phyloP scores from a whole-genome alignment of 2,113 vertebrate species.

The Saguinus imperator region DNA sequence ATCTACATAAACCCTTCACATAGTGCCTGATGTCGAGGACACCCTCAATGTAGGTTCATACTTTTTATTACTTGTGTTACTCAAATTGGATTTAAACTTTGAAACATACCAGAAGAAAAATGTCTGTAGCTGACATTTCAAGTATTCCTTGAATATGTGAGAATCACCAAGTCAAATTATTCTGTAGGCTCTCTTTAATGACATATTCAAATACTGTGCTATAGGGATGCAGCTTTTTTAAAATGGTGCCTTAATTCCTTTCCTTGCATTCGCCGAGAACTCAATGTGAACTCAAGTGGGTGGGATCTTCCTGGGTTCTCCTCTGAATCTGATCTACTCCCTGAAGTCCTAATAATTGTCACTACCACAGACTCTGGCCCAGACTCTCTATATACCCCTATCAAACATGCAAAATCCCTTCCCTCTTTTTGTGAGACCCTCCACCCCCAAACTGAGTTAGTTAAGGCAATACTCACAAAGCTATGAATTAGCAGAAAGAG shows the following conservation, averaged over 20 bases:
- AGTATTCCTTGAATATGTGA: not conserved
- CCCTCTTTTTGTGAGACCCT: not conserved
- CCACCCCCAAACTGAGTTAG: not conserved
- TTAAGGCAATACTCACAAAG: not conserved
- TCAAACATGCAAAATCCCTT: not conserved
- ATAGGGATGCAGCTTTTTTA: not conserved
- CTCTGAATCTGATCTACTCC: not conserved
- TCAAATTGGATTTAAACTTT: not conserved
- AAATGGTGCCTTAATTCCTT: not conserved
- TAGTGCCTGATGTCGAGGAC: not conserved
- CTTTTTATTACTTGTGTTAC: not conserved
- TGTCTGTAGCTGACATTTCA: not conserved
- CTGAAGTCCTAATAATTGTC: not conserved
- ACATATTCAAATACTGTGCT: not conserved
- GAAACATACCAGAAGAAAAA: not conserved
- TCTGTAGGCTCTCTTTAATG: not conserved
- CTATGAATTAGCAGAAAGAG: not conserved
- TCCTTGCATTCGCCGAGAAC: not conserved
- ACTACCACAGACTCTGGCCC: not conserved
- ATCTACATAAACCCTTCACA: not conserved
- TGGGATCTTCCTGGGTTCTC: not conserved
- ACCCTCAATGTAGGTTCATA: not conserved
- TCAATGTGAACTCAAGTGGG: not conserved
- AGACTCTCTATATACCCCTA: not conserved
- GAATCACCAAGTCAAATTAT: not conserved